A percentile compares a stretch with the other conserved stretches of the same genome.
Conservation (phyloP, 2,797 vertebrate species). For the Syncerus caffer region DNA sequence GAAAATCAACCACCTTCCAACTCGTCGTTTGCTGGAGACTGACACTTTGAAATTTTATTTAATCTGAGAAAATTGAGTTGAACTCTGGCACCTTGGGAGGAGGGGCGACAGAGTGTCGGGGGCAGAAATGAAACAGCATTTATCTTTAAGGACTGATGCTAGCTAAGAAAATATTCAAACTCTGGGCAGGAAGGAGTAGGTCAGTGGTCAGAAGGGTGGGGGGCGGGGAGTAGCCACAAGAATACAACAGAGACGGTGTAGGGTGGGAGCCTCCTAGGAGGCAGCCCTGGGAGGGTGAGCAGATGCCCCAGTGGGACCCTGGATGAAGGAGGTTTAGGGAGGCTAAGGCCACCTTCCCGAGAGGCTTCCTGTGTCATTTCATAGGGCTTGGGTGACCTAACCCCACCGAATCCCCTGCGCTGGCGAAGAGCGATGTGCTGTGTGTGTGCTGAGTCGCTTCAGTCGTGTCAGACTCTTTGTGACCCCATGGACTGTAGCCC, state of each 20-base stretch:
- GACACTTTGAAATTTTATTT: conserved; percentile 93
- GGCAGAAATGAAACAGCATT: conserved; percentile 81
- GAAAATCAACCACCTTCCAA: conserved; percentile 88
- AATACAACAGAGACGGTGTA: rapidly evolving
- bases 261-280: not conserved
- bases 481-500: not conserved
- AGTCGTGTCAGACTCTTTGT: not conserved
- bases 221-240: not conserved
- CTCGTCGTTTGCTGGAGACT: conserved; percentile 89
- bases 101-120: not conserved
- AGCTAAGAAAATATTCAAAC: conserved; percentile 62
- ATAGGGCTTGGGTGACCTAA: not conserved
- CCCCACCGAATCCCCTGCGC: rapidly evolving
- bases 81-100: conserved; percentile 86
- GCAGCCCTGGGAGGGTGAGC: no score
- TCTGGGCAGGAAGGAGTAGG: not conserved
- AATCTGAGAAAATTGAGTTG: conserved; percentile 93
- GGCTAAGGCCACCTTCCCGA: not conserved
- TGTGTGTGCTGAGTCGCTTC: not conserved
- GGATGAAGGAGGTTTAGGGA: not conserved
- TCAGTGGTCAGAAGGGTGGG: not conserved
- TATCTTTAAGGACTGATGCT: conserved; percentile 78
- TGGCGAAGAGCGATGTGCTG: rapidly evolving
- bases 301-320: not conserved
- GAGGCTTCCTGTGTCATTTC: not conserved